Evolutionary conservation across 2,113 vertebrate genomes (phyloP), one percentile per base, ranked within the genome.

Genomic region (Perca schrenkii): DNA sequence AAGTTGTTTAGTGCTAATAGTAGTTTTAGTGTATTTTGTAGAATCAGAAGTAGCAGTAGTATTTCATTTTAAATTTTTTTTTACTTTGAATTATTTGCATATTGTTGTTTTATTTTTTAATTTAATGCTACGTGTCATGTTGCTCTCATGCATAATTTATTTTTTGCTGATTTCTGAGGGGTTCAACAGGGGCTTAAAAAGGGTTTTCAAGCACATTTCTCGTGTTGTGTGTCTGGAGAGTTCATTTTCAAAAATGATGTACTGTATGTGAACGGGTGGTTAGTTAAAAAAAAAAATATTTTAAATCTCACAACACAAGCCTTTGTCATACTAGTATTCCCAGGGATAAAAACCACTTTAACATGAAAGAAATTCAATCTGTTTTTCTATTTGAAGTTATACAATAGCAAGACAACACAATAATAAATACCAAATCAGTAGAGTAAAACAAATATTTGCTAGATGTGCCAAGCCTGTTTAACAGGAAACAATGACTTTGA

Each of bases 181-280:
- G 91, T 89, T 91, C 80, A 88, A 88, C 79, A 75, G 87, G 90
- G 93, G 93, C 92, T 92, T 89, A 64, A 92, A 94, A 94, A 91
- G 76, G 92, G 89, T 94, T 94, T 89, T 88, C 88, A 94, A 95
- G 94, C 94, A 95, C 94, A 95, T 94, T 91, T 88, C 77, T 91
- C 89, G 84, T 92, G 84, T 89, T 19, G 85, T 91, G 92, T 90
- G 87, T 93, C 77, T 94, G 84, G 80, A 89, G 85, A 89, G 89
- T 80, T 93, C 88, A 86, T 94, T 89, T 84, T 85, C 58, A 86
- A 92, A 54, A 88, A 87, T 84, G 80, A 88, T 90, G 90, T 92
- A 89, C 89, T 92, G 91, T 93, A 91, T 77, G 89, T 84, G 83
- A 89, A 79, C 40, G 76, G 88, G 80, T 92, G 89, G 76, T 90